Base-by-base conservation (phyloP, 2,888 invertebrate genomes). In the Hydroisotoma schaefferi region DNA sequence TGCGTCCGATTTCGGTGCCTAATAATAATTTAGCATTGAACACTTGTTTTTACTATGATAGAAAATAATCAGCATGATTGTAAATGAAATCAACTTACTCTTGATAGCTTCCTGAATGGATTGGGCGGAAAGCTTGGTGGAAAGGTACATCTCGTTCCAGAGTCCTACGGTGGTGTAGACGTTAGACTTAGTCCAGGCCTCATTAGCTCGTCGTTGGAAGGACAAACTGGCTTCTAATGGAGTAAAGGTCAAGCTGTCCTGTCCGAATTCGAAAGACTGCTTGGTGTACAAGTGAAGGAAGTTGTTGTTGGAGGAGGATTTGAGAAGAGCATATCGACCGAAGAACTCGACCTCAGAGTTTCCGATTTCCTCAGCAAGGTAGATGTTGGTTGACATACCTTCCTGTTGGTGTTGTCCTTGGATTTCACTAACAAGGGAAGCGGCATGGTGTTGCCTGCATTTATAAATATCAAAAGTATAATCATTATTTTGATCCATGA, bases 91-190 rank as follows among this genome's bases (percentile, higher is more conserved):
- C 23, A 38, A 53, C 53, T 38, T 40, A 47, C 47, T 29, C 18
- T 48, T 20, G 27, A 22, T 2, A 5, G 48, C 4, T 12, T 53
- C 38, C 26, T 48, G 2, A 1, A 20, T 2, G 25, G 27, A n/a
- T 1, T 53, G 22, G 2, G 33, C 2, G 18, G 6, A 12, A 8
- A 27, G 8, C 22, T 52, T 52, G 52, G 52, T 22, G 8, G 20
- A 6, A 23, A 52, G 12, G 52, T 37, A 52, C 37, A 52, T 52
- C 37, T 52, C 52, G 37, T 52, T 52, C 52, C 52, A 52, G 4
- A 52, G 20, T 8, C 4, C 6, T 33, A 52, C 2, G 27, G 27
- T 15, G 22, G 52, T 33, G 52, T 37, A 52, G 20, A 52, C 3
- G 4, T 52, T 22, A 8, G 5, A 20, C 10, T 20, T 15, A 15